These are phyloP conservation scores for Zoanthus gigantus DNA, from an alignment of 92 coral and sea anemone species.

Conservation along the genomic window DNA sequence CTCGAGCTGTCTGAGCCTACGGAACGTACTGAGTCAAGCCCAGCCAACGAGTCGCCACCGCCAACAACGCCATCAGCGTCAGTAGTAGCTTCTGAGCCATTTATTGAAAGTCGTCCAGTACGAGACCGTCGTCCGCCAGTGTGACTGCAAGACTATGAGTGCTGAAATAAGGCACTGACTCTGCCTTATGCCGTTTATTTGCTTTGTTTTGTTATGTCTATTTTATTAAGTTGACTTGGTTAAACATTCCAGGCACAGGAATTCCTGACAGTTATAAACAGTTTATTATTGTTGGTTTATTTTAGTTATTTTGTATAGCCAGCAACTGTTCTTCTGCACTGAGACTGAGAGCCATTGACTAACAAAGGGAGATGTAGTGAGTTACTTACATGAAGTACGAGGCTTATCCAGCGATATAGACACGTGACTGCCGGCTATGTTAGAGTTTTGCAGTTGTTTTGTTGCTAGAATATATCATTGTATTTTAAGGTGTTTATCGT, in stretches of 20 bases:
- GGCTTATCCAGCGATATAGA: no score
- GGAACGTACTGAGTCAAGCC: slow-evolving; percentile 15
- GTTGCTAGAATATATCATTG: no score
- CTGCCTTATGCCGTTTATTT: background rate
- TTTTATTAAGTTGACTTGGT: background rate
- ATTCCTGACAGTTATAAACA: no score
- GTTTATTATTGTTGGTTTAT: no score
- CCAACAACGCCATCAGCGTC: background rate
- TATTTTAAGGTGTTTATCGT: no score
- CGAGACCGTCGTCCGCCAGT: slow-evolving; percentile 47
- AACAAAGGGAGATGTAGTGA: no score
- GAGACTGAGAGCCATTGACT: no score
- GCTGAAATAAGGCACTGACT: background rate
- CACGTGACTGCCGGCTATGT: no score
- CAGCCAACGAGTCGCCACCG: slow-evolving; percentile 5
- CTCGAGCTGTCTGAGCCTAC: background rate
- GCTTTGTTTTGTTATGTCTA: background rate
- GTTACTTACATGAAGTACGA: no score
- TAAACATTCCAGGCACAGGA: background rate
- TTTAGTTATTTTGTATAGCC: background rate
- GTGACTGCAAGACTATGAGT: background rate
- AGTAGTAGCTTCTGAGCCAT: slow-evolving; percentile 29
- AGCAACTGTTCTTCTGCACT: background rate
- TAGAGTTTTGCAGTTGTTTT: no score
- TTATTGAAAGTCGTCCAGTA: background rate